A percentile compares a stretch with the other conserved stretches of the same genome.
Conservation (phyloP, 2,888 invertebrate species). For the Andrena marginata region DNA sequence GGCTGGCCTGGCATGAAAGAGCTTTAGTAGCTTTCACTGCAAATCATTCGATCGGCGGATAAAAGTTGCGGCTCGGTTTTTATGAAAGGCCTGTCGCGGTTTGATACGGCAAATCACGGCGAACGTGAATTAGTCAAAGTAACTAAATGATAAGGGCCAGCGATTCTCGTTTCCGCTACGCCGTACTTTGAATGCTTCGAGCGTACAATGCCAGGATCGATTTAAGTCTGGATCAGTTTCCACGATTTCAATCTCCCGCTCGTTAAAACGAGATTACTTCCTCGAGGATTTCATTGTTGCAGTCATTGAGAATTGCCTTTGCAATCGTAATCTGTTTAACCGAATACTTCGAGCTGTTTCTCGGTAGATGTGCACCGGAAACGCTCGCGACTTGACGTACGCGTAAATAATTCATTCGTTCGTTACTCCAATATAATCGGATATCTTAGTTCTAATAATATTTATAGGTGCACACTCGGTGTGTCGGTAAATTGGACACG, state of each 20-base stretch:
- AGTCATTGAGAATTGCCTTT: slow-evolving; percentile 3
- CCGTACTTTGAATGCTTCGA: neutral
- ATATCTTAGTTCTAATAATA: too few species aligned
- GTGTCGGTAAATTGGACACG: too few species aligned
- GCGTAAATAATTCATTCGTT: too few species aligned
- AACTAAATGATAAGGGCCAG: neutral
- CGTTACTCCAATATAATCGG: too few species aligned
- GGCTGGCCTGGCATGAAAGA: slow-evolving; percentile 2
- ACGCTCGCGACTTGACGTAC: too few species aligned
- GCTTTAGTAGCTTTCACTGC: slow-evolving; percentile 8
- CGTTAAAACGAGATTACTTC: slow-evolving; percentile 5
- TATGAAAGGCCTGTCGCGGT: neutral
- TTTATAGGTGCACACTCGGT: too few species aligned
- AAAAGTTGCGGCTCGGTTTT: neutral
- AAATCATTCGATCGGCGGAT: slow-evolving; percentile 11
- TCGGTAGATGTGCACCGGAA: too few species aligned
- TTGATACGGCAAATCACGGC: neutral
- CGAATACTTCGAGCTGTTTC: too few species aligned
- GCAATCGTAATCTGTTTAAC: too few species aligned
- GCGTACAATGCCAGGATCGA: slow-evolving; percentile 8
- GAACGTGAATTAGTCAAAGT: slow-evolving; percentile 9
- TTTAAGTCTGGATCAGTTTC: slow-evolving; percentile 29
- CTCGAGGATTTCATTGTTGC: neutral
- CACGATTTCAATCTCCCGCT: slow-evolving; percentile 8
- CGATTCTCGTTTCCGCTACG: neutral